Conservation (phyloP, 2,797 vertebrate species). For the Kryptolebias ocellatus region DNA sequence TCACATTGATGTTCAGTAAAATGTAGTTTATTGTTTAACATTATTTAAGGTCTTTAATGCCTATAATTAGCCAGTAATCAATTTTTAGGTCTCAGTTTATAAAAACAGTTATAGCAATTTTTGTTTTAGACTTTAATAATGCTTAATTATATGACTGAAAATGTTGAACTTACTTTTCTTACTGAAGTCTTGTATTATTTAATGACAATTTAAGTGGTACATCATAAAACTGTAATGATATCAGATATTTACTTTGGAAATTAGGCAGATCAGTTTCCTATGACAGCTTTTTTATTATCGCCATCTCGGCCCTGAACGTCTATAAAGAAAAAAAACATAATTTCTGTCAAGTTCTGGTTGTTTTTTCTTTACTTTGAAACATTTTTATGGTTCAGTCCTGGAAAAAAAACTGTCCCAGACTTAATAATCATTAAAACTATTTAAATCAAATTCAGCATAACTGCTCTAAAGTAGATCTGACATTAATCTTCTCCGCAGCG, state of each 20-base stretch:
- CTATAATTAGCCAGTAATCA: no score
- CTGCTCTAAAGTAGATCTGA: constrained; percentile 50
- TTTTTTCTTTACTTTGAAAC: background rate
- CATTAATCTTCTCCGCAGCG: constrained; percentile 64
- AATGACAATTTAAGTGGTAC: background rate
- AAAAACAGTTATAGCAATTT: no score
- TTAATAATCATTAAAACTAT: constrained; percentile 25
- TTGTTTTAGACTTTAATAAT: no score
- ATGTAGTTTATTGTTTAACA: no score
- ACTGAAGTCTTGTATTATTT: background rate
- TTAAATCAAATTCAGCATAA: constrained; percentile 40
- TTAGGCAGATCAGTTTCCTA: background rate
- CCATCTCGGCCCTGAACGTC: background rate
- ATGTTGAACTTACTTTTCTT: background rate
- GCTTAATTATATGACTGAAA: background rate
- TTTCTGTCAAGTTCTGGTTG: background rate
- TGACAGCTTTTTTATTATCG: no score
- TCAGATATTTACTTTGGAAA: background rate
- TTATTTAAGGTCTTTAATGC: no score
- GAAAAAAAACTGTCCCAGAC: background rate
- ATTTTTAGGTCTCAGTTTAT: no score
- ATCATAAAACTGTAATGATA: background rate
- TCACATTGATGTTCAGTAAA: no score
- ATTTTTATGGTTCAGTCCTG: background rate
- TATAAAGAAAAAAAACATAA: background rate